Evolutionary conservation across 2,113 vertebrate species (phyloP).

Genomic region (Irena cyanogastra): DNA sequence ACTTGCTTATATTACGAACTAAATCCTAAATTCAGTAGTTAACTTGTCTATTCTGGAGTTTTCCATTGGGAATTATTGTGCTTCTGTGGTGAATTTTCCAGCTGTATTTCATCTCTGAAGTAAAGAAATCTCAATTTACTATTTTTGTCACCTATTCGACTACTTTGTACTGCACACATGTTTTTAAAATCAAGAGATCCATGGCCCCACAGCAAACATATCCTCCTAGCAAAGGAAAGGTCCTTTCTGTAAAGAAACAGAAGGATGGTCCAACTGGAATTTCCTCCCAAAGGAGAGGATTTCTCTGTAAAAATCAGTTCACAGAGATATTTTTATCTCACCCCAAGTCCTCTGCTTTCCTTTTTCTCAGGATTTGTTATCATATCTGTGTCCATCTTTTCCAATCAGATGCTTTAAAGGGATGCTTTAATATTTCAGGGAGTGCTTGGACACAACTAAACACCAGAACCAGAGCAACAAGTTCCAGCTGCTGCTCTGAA

Average conservation of each 20-base stretch:
- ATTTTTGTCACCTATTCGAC: neutral
- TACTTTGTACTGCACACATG: neutral
- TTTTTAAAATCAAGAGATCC: neutral
- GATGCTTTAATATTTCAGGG: neutral
- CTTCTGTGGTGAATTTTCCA: neutral
- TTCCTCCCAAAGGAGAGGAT: constrained; percentile 22
- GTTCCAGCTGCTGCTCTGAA: neutral
- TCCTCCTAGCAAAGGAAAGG: neutral
- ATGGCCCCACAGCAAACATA: neutral
- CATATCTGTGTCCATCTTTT: neutral
- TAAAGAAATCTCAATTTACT: neutral
- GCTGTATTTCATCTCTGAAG: neutral
- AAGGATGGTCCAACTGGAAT: neutral
- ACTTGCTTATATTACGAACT: neutral
- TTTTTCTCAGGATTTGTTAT: neutral
- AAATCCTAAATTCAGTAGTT: neutral
- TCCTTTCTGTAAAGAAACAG: neutral
- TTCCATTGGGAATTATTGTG: neutral
- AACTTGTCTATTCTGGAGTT: neutral
- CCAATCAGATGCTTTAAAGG: neutral
- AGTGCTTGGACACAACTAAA: neutral
- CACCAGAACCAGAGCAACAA: neutral
- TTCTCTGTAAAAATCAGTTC: neutral
- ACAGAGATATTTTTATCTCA: constrained; percentile 22
- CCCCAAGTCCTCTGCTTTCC: neutral